phyloP scores from a whole-genome alignment of 1,140 invertebrate species.

The Drosophila nigrodunni region DNA sequence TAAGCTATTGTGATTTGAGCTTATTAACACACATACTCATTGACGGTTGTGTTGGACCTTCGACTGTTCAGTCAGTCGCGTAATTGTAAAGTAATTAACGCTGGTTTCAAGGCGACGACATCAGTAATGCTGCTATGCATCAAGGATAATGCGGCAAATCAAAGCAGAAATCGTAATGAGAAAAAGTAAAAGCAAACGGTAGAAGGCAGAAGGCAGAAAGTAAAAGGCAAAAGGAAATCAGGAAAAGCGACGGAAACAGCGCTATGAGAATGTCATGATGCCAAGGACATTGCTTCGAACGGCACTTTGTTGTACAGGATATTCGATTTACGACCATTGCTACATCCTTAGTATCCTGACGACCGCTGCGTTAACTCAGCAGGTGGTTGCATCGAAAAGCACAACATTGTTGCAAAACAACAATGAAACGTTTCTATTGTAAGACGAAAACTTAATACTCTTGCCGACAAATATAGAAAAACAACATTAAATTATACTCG shows the following conservation, averaged over 20 bases:
- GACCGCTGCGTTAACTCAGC: constrained; percentile 16
- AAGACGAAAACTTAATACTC: background rate
- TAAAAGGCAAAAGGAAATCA: background rate
- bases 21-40: background rate
- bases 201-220: background rate
- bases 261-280: constrained; percentile 10
- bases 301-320: constrained; percentile 38
- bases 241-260: constrained; percentile 1
- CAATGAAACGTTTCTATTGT: background rate
- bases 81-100: constrained; percentile 71
- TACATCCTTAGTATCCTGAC: background rate
- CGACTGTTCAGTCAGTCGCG: constrained; percentile 12
- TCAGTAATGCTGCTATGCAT: constrained; percentile 17
- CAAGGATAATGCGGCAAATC: constrained; percentile 61
- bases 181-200: constrained; percentile 11
- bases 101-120: constrained; percentile 32
- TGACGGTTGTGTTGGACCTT: constrained; percentile 11
- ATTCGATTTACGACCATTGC: constrained; percentile 38
- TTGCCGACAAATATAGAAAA: background rate
- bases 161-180: constrained; percentile 46
- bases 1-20: background rate
- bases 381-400: constrained; percentile 18
- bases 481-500: too few relatives aligned
- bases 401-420: constrained; percentile 3
- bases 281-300: constrained; percentile 20